phyloP scores from a whole-genome alignment of 2,888 invertebrate species.

The Pycnomerus fuliginosus region DNA sequence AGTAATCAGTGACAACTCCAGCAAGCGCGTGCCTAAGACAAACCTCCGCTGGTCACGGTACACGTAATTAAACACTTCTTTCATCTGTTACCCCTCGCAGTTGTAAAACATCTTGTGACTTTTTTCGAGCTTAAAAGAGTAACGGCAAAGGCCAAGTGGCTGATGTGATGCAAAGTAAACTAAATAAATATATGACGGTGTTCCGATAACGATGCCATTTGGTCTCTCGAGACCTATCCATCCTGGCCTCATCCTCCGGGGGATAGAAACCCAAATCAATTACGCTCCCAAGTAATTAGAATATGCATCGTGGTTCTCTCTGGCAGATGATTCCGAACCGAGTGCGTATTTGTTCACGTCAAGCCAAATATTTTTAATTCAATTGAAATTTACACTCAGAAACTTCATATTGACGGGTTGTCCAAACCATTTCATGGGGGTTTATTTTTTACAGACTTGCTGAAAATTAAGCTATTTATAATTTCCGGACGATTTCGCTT shows the following conservation, averaged over 20 bases:
- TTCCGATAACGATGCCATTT: conserved; percentile 33
- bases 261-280: conserved; percentile 42
- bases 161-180: conserved; percentile 29
- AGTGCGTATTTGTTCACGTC: too few species aligned
- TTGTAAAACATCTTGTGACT: too few species aligned
- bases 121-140: conserved; percentile 6
- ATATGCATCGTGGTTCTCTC: too few species aligned
- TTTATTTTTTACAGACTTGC: conserved; percentile 32
- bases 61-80: background rate
- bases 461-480: conserved; percentile 42
- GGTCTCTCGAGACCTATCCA: conserved; percentile 38
- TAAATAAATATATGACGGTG: conserved; percentile 34
- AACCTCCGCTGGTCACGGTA: conserved; percentile 19
- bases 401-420: too few species aligned
- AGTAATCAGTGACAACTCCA: conserved; percentile 50
- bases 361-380: too few species aligned
- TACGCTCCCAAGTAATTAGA: conserved; percentile 42
- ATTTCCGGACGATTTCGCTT: conserved; percentile 40
- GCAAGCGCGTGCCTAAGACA: conserved; percentile 42
- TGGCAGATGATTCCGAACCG: too few species aligned
- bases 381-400: too few species aligned
- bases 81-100: conserved; percentile 6
- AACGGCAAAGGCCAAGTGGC: conserved; percentile 27
- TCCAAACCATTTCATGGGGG: too few species aligned
- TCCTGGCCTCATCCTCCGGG: conserved; percentile 30